Percentiles rank a stretch among this genome's conserved stretches.
These are phyloP conservation scores for Branchipolynoe longqiensis DNA, from an alignment of 2,888 invertebrate species.

Conservation along the genomic window DNA sequence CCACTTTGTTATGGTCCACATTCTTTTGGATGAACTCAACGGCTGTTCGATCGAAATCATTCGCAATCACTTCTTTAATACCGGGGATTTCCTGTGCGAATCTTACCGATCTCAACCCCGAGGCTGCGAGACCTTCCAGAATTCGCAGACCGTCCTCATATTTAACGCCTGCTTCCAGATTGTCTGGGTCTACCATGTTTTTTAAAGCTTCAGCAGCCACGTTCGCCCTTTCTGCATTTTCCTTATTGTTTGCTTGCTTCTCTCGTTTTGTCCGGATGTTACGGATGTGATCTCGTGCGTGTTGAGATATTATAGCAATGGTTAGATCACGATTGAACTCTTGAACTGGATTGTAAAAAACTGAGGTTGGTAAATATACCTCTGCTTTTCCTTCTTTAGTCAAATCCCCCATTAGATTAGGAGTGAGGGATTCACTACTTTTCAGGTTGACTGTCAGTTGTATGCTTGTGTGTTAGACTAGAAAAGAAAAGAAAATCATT, in stretches of 20 bases:
- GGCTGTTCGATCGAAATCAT: constrained; percentile 92
- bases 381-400: constrained; percentile 89
- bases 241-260: constrained; percentile 39
- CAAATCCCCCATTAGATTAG: constrained; percentile 49
- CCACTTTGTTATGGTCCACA: constrained; percentile 88
- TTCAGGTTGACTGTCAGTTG: too few species aligned
- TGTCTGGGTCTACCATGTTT: neutral
- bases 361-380: constrained; percentile 87
- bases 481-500: too few species aligned
- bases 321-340: constrained; percentile 98
- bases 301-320: constrained; percentile 75
- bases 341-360: constrained; percentile 96
- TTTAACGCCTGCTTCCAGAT: constrained; percentile 70
- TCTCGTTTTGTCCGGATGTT: constrained; percentile 1
- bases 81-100: constrained; percentile 96
- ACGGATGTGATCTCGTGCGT: constrained; percentile 36
- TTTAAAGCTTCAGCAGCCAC: neutral
- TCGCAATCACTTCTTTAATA: constrained; percentile 89
- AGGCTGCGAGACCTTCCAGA: constrained; percentile 96
- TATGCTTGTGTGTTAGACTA: too few species aligned
- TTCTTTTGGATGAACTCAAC: constrained; percentile 92
- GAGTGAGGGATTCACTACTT: too few species aligned
- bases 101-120: constrained; percentile 95
- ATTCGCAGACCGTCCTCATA: constrained; percentile 83
- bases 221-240: constrained; percentile 18